Percentiles rank a stretch among this genome's conserved stretches.
Evolutionary conservation across 2,113 vertebrate species (phyloP).

Genomic region (Tachycineta bicolor): DNA sequence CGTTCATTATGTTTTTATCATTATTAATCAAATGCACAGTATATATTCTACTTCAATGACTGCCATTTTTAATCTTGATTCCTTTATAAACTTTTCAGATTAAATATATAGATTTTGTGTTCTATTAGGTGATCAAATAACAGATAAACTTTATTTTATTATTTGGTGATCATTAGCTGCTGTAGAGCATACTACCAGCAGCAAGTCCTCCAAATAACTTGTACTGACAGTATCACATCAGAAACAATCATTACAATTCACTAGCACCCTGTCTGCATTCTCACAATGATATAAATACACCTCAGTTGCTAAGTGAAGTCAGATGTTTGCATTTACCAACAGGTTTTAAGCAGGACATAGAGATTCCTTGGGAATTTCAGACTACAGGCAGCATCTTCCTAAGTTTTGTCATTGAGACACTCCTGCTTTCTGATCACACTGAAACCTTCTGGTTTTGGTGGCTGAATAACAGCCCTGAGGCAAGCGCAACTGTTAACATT

Average conservation of each 20-base stretch:
- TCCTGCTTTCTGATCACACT: background rate
- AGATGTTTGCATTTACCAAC: background rate
- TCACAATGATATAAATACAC: background rate
- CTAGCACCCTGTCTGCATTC: background rate
- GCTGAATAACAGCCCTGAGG: slow-evolving; percentile 43
- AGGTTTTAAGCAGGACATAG: background rate
- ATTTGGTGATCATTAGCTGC: background rate
- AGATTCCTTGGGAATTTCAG: background rate
- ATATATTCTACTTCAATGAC: background rate
- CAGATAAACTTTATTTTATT: background rate
- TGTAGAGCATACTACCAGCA: background rate
- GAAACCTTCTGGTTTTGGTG: slow-evolving; percentile 23
- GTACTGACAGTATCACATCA: background rate
- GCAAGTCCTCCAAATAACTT: background rate
- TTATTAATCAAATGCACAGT: background rate
- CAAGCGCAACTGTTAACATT: slow-evolving; percentile 47
- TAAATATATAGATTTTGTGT: background rate
- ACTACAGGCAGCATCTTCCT: background rate
- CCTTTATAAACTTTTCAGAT: background rate
- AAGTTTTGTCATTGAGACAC: background rate
- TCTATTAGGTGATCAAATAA: background rate
- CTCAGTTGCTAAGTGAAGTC: background rate
- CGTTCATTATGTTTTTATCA: background rate
- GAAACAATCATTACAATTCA: background rate
- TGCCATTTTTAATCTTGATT: background rate